These are phyloP conservation scores for Andrena trimmerana DNA, from an alignment of 2,888 invertebrate genomes.

Conservation along the genomic window DNA sequence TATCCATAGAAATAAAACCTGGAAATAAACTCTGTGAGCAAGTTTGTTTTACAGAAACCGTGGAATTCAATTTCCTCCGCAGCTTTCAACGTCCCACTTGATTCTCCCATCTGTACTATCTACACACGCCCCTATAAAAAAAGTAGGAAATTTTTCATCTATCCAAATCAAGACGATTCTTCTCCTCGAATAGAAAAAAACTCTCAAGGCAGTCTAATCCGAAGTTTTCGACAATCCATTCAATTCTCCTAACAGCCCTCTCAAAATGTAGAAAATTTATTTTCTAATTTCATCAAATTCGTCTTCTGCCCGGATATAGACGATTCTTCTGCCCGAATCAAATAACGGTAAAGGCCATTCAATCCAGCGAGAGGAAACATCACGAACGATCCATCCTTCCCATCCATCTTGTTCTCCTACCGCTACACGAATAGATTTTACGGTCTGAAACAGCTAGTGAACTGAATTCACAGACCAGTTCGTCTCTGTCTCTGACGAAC, in stretches of 20 bases:
- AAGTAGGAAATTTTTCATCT: neutral
- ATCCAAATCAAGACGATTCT: neutral
- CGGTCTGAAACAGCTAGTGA: neutral
- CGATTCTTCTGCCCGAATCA: too few relatives aligned
- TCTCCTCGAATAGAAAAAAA: too few relatives aligned
- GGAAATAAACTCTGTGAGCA: neutral
- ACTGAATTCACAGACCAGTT: neutral
- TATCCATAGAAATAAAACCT: slow-evolving; percentile 1
- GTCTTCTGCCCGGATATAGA: too few relatives aligned
- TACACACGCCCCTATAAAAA: neutral
- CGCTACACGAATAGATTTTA: neutral
- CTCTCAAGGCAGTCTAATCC: too few relatives aligned
- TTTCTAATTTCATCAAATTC: too few relatives aligned
- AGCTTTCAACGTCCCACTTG: neutral
- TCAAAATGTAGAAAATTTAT: neutral
- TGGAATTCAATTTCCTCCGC: neutral
- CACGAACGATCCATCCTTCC: neutral
- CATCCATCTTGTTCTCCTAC: neutral
- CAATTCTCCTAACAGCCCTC: too few relatives aligned
- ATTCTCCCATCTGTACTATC: neutral
- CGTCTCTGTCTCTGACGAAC: neutral
- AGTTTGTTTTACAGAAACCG: neutral
- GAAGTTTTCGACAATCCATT: too few relatives aligned
- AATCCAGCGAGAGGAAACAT: neutral
- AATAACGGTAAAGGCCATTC: neutral